Conservation (phyloP, 2,113 vertebrate species). For the Crypturellus undulatus region DNA sequence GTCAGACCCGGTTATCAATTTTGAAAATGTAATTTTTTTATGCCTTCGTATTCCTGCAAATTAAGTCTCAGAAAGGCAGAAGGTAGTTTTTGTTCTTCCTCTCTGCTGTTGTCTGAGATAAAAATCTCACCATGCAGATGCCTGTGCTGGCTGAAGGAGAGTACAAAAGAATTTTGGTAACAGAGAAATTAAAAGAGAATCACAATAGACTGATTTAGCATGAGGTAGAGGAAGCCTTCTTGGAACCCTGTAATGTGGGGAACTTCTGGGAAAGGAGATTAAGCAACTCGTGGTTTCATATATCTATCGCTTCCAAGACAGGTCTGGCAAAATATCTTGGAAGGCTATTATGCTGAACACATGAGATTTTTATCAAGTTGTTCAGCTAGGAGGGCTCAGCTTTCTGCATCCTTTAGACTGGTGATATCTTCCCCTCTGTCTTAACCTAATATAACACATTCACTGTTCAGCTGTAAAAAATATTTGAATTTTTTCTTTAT, state of each 20-base stretch:
- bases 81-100: background rate
- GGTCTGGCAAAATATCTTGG: background rate
- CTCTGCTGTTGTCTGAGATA: background rate
- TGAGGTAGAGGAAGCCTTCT: background rate
- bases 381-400: background rate
- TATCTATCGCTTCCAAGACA: background rate
- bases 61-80: background rate
- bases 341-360: background rate
- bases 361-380: background rate
- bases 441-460: background rate
- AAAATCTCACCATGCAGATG: background rate
- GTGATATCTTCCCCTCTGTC: background rate
- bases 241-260: background rate
- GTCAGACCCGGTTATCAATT: background rate
- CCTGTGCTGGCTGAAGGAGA: background rate
- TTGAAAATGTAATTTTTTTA: background rate
- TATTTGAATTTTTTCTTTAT: background rate
- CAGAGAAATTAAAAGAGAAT: background rate
- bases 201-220: background rate
- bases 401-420: background rate
- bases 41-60: background rate
- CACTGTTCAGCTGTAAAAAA: background rate
- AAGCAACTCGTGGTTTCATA: background rate
- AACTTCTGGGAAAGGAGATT: constrained; percentile 1
- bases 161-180: background rate